Percentiles rank a stretch among this genome's conserved stretches.
Conservation (phyloP, 2,888 invertebrate species). For the Koerneria pararmatus region DNA sequence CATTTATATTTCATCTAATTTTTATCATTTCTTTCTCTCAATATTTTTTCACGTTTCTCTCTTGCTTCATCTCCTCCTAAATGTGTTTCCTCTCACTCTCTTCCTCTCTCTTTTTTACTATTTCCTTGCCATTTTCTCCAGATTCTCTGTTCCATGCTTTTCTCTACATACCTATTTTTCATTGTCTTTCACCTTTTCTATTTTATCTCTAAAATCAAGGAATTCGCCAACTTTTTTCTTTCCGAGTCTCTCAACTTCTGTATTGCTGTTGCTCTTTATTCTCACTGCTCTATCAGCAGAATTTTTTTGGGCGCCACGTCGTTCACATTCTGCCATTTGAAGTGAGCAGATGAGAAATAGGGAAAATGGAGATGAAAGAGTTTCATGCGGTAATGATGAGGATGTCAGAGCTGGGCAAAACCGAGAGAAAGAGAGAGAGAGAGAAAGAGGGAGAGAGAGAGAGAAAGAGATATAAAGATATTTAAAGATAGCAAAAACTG, state of each 20-base stretch:
- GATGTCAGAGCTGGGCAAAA: too few relatives aligned
- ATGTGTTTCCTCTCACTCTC: too few relatives aligned
- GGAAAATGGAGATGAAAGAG: constrained; percentile 14
- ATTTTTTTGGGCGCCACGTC: constrained; percentile 18
- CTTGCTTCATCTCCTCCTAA: too few relatives aligned
- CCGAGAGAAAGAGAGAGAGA: too few relatives aligned
- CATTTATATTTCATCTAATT: not conserved
- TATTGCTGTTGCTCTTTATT: constrained; percentile 24
- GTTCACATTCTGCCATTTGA: constrained; percentile 29
- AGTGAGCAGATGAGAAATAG: constrained; percentile 26
- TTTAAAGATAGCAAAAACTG: too few relatives aligned
- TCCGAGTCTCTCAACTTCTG: constrained; percentile 26
- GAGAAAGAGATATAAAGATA: too few relatives aligned
- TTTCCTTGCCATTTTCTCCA: constrained; percentile 4
- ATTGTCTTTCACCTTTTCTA: not conserved
- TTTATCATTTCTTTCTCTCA: constrained; percentile 1
- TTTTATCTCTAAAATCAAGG: not conserved
- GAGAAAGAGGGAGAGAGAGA: too few relatives aligned
- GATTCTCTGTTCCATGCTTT: not conserved
- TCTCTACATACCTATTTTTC: not conserved
- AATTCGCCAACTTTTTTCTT: constrained; percentile 27
- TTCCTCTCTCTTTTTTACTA: too few relatives aligned
- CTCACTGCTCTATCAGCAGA: constrained; percentile 27
- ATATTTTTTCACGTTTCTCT: not conserved
- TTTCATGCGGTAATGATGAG: constrained; percentile 25